Base-by-base conservation (phyloP, 2,797 vertebrate genomes). In the Neopelma chrysocephalum region DNA sequence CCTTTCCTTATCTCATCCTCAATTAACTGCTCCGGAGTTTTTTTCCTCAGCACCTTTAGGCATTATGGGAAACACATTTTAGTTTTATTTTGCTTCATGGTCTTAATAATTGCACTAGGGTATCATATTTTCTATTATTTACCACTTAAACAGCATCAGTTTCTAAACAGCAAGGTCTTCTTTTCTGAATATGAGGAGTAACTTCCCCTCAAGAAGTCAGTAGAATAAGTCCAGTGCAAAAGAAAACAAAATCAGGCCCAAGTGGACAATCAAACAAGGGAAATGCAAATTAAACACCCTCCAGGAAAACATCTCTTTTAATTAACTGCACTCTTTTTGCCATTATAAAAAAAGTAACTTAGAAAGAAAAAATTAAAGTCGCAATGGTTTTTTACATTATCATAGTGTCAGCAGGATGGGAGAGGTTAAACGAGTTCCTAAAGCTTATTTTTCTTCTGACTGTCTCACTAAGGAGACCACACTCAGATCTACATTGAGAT, bases 91-190 rank as follows among this genome's bases (percentile, higher is more conserved):
- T 94, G 64, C 70, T 87, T 79, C 82, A 87, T 58, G 34, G 89
- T 86, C 79, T 94, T 82, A 65, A n/a, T 87, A 88, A 91, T 65
- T 80, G 79, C 83, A 89, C 34, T 51, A 84, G 15, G 87, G 27
- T 43, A 75, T 89, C 6, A 18, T 71, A 93, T 78, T 96, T 96
- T 80, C 78, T 80, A 71, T 56, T 94, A 95, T 71, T 89, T 82
- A 82, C 56, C 72, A 82, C 60, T 43, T 79, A 57, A 43, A 90
- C 11, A 81, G 58, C 38, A 54, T 51, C 43, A 45, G 23, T 43
- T 62, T 82, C 75, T 62, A 65, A 91, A 57, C 42, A 81, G 58
- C 45, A 69, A 71, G 36, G 25, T 42, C 32, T 81, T 87, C 61
- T 91, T 89, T 73, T 50, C 29, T 23, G 31, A 64, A 38, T n/a